phyloP scores from a whole-genome alignment of 1,140 invertebrate genomes.

The Drosophila azteca region DNA sequence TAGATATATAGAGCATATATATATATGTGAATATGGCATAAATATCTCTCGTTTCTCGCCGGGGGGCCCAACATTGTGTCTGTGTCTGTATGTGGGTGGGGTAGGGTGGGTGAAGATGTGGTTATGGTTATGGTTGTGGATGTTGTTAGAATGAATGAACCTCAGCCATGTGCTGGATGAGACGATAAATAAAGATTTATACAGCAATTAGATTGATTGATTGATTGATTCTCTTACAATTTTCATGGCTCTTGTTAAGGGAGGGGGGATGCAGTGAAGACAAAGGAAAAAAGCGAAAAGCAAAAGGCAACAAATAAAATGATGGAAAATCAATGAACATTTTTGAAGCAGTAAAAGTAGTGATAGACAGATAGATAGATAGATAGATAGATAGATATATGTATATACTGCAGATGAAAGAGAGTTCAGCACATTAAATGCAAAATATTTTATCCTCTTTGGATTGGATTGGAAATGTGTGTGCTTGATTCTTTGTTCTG shows the following conservation, averaged over 20 bases:
- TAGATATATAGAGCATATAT: constrained; percentile 14
- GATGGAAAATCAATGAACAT: constrained; percentile 31
- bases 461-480: constrained; percentile 15
- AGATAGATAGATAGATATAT: constrained; percentile 15
- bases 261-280: constrained; percentile 21
- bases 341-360: constrained; percentile 44
- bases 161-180: constrained; percentile 34
- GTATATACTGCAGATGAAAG: constrained; percentile 17
- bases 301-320: constrained; percentile 19
- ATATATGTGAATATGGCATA: constrained; percentile 49
- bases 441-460: constrained; percentile 14
- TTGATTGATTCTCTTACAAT: constrained; percentile 29
- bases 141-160: constrained; percentile 20
- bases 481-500: not conserved
- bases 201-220: constrained; percentile 29
- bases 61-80: constrained; percentile 44
- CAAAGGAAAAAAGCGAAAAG: constrained; percentile 3
- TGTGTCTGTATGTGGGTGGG: constrained; percentile 46
- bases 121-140: not conserved
- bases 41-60: constrained; percentile 51
- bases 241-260: not conserved
- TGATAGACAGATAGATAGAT: constrained; percentile 21
- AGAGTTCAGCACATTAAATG: constrained; percentile 33
- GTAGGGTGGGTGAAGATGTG: constrained; percentile 30
- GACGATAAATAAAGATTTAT: constrained; percentile 37